A percentile compares a stretch with the other conserved stretches of the same genome.
phyloP scores from a whole-genome alignment of 2,797 vertebrate species.

The Sebastes miniatus region DNA sequence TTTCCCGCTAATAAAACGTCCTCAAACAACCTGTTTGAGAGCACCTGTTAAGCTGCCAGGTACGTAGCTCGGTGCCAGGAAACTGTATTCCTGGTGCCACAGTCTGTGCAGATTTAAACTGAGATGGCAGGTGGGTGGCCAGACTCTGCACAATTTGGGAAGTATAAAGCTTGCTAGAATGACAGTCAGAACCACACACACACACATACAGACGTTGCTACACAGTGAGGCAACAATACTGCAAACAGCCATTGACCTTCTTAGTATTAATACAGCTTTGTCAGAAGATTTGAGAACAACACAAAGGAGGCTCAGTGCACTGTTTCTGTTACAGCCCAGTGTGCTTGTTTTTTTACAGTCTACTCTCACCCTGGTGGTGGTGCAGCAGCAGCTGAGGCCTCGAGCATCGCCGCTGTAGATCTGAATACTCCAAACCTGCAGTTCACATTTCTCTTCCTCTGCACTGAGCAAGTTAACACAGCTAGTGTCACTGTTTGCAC shows the following conservation, averaged over 20 bases:
- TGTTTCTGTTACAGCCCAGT: slow-evolving; percentile 4
- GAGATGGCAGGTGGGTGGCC: slow-evolving; percentile 34
- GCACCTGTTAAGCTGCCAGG: slow-evolving; percentile 5
- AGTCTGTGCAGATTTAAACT: slow-evolving; percentile 43
- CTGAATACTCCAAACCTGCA: slow-evolving; percentile 13
- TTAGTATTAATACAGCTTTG: slow-evolving; percentile 55
- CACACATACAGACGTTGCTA: background rate
- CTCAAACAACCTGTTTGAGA: background rate
- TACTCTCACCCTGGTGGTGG: background rate
- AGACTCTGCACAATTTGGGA: slow-evolving; percentile 18
- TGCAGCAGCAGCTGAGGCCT: background rate
- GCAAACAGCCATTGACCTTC: slow-evolving; percentile 35
- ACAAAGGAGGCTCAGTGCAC: slow-evolving; percentile 44
- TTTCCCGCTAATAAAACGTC: slow-evolving; percentile 14
- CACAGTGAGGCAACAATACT: background rate
- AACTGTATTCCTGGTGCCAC: slow-evolving; percentile 6
- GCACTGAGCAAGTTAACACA: background rate
- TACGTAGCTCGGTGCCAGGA: slow-evolving; percentile 15
- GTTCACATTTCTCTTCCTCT: background rate
- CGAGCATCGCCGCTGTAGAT: background rate
- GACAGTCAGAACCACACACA: background rate
- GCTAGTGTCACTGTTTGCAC: slow-evolving; percentile 7
- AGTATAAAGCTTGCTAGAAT: background rate
- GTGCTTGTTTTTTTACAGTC: slow-evolving; percentile 18
- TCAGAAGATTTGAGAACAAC: slow-evolving; percentile 35